A percentile compares a stretch with the other conserved stretches of the same genome.
These are phyloP conservation scores for Orthonychiurus folsomi DNA, from an alignment of 2,888 invertebrate genomes.

Conservation along the genomic window DNA sequence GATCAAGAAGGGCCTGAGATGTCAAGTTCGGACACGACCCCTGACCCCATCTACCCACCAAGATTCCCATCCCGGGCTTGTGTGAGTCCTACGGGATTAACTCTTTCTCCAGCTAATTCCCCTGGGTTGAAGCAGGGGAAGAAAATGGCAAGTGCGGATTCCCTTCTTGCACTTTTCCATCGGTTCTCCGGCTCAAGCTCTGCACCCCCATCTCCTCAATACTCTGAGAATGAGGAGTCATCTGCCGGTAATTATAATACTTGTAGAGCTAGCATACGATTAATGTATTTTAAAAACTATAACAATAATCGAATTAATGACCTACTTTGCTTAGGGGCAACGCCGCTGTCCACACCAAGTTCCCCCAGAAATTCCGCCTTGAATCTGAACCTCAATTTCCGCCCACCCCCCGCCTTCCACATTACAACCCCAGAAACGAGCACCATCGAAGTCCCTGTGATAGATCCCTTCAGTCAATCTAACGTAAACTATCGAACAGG, in stretches of 20 bases:
- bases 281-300: no score
- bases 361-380: constrained; percentile 58
- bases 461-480: constrained; percentile 48
- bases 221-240: constrained; percentile 59
- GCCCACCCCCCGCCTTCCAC: constrained; percentile 36
- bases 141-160: constrained; percentile 68
- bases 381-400: constrained; percentile 40
- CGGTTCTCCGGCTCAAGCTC: constrained; percentile 52
- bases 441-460: constrained; percentile 51
- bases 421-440: constrained; percentile 35
- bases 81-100: constrained; percentile 38
- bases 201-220: constrained; percentile 65
- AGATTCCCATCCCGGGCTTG: constrained; percentile 44
- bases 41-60: constrained; percentile 42
- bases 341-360: constrained; percentile 51
- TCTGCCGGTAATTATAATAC: constrained; percentile 48
- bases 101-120: constrained; percentile 19
- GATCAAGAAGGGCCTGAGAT: constrained; percentile 49
- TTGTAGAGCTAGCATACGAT: background rate
- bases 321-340: constrained; percentile 33
- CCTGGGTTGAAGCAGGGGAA: constrained; percentile 43
- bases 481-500: constrained; percentile 50
- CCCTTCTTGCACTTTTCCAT: constrained; percentile 64
- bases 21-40: constrained; percentile 54
- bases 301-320: no score